Evolutionary conservation across 1,140 invertebrate species (phyloP), one percentile per base, ranked within the genome.

Genomic region (Leptestheria dahalacensis): DNA sequence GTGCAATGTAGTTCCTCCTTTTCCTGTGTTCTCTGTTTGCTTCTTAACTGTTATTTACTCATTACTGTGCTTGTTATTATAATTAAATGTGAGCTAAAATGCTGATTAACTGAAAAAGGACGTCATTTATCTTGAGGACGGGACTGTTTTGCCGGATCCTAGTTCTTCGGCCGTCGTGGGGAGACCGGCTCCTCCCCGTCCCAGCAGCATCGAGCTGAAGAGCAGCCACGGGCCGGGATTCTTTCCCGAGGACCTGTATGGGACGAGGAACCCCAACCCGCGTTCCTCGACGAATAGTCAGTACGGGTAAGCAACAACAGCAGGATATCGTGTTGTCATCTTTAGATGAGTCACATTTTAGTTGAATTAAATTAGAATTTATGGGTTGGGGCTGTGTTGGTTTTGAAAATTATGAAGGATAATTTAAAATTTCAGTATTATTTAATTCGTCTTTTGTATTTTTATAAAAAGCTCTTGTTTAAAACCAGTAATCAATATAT

Each of bases 181-280:
- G n/a, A n/a, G n/a, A n/a, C n/a, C n/a, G n/a, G 70, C 80, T 60
- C 83, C 83, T 15, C 75, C 81, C 2, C 73, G 85, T 64, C 85
- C 85, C 6, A 86, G 82, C 69, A 86, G 84, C 48, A 85, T 88
- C 61, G 84, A 87, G 68, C 71, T 87, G 29, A 74, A 79, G 64
- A 72, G 81, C 58, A 82, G 77, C 64, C 85, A 84, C 68, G 78
- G 77, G 21, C 79, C 82, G 62, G 75, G 78, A 20, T 41, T 41
- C 33, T 41, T 41, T 41, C 33, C 33, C 15, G 75, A 79, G 29
- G 77, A 80, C 65, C 74, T 72, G 15, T 50, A 60, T 12, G 66
- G 48, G 29, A 29, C 53, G 12, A 25, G 53, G 49, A 60, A 28
- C 64, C 63, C 48, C 18, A 23, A 20, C 21, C 52, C n/a, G 25